Evolutionary conservation across 1,140 invertebrate species (phyloP).

Genomic region (Holotrichia oblita): DNA sequence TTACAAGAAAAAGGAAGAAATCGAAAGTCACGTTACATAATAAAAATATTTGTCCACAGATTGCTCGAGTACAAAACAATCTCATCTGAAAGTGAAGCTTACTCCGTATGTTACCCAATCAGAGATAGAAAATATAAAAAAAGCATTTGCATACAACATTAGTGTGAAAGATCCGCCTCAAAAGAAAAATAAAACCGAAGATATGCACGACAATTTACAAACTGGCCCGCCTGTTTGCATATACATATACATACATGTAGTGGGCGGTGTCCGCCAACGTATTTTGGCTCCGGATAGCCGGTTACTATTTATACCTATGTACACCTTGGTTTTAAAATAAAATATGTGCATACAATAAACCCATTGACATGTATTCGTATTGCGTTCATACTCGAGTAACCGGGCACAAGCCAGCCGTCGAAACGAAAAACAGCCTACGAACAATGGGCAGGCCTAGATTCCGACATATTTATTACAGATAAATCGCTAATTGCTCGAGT

Average conservation of each 20-base stretch:
- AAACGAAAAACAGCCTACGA: conserved; percentile 10
- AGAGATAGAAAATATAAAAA: no score
- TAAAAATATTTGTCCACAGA: no score
- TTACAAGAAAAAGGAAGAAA: no score
- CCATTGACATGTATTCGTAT: conserved; percentile 25
- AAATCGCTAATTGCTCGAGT: conserved; percentile 13
- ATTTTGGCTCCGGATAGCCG: conserved; percentile 27
- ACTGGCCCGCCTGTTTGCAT: no score
- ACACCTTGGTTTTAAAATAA: conserved; percentile 24
- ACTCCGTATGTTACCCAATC: no score
- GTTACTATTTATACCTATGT: conserved; percentile 31
- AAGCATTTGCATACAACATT: no score
- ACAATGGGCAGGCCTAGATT: conserved; percentile 5
- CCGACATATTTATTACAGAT: background rate
- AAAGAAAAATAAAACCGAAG: no score
- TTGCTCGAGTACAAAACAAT: no score
- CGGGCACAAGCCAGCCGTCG: background rate
- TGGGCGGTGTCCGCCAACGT: conserved; percentile 30
- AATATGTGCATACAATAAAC: conserved; percentile 35
- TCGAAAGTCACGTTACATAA: no score
- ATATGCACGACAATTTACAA: no score
- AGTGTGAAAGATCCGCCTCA: no score
- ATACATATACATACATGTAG: background rate
- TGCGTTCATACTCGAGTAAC: background rate
- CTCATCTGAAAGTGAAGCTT: no score